Base-by-base conservation (phyloP, 2,888 invertebrate genomes). In the Epistrophella euchroma region DNA sequence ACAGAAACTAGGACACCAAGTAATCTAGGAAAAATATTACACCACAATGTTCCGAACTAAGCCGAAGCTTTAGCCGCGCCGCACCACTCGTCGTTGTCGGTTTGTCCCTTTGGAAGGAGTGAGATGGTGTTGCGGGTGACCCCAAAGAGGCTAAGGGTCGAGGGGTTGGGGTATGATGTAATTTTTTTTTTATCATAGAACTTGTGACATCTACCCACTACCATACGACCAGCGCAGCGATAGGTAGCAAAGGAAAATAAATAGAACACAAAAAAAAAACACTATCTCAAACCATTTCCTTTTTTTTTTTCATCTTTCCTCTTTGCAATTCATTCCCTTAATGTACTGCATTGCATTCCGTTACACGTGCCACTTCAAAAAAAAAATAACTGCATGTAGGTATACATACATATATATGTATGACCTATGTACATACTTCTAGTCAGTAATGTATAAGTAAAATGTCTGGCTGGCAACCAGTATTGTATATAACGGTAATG, bases 1-100 rank as follows among this genome's bases (percentile, higher is more conserved):
- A 70, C 60, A 43, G 76, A 86, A 86, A 86, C 86, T 86, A 82
- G 86, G 86, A 82, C 86, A 86, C 77, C 58, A 82, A 86, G 86
- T 86, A 86, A 86, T 86, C 77, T 82, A 82, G 82, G 70, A 82
- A 86, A 86, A 78, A 86, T 76, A 86, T 86, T 74, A 86, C 82
- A 82, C 77, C 64, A 50, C 47, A 66, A 43, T 45, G 17, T 37
- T 45, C 25, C 22, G 32, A 37, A 47, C 55, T 52, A 45, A 62
- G 50, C 71, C 43, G 43, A 40, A 52, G 52, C 56, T 37, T 40
- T 22, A 19, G 19, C 32, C 19, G 15, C 40, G 15, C 43, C 32
- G 15, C 40, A 13, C 25, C 25, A 17, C n/a, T 32, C 17, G 45
- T 45, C 32, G 66, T 11, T 47, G 47, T 50, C 22, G 56, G 58